These are phyloP conservation scores for Saccostrea echinata DNA, from an alignment of 1,140 invertebrate species.

Conservation along the genomic window DNA sequence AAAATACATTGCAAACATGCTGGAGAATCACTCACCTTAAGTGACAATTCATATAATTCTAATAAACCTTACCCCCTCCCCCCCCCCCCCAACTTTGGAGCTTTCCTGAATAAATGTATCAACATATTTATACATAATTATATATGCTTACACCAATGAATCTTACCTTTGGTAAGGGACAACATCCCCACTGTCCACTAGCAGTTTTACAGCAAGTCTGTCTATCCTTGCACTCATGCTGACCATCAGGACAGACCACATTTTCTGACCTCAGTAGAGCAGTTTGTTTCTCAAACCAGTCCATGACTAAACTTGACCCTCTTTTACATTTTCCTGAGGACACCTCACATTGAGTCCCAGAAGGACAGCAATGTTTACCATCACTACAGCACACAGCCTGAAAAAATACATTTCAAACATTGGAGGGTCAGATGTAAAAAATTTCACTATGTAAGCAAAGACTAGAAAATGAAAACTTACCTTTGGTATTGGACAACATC, in stretches of 20 bases:
- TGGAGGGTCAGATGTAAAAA: too few relatives aligned
- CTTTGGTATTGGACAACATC: constrained; percentile 72
- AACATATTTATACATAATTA: too few relatives aligned
- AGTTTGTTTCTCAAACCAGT: constrained; percentile 61
- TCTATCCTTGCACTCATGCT: constrained; percentile 72
- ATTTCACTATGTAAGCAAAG: too few relatives aligned
- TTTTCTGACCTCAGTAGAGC: background rate
- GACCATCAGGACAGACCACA: constrained; percentile 65
- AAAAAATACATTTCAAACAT: constrained; percentile 30
- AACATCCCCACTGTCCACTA: constrained; percentile 74
- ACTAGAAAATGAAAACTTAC: constrained; percentile 37
- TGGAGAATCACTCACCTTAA: too few relatives aligned
- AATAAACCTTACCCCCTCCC: too few relatives aligned
- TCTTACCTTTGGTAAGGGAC: constrained; percentile 63
- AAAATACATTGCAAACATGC: background rate
- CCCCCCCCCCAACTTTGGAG: too few relatives aligned
- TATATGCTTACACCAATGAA: too few relatives aligned
- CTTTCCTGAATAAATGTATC: too few relatives aligned
- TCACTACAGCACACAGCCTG: constrained; percentile 69
- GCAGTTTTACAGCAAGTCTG: constrained; percentile 76
- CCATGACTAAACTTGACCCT: constrained; percentile 45
- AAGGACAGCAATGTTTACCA: constrained; percentile 68
- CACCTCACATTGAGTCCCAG: constrained; percentile 63
- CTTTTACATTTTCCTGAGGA: constrained; percentile 62
- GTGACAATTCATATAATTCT: too few relatives aligned